A percentile compares a stretch with the other conserved stretches of the same genome.
Conservation (phyloP, 2,797 vertebrate species). For the Capromys pilorides region DNA sequence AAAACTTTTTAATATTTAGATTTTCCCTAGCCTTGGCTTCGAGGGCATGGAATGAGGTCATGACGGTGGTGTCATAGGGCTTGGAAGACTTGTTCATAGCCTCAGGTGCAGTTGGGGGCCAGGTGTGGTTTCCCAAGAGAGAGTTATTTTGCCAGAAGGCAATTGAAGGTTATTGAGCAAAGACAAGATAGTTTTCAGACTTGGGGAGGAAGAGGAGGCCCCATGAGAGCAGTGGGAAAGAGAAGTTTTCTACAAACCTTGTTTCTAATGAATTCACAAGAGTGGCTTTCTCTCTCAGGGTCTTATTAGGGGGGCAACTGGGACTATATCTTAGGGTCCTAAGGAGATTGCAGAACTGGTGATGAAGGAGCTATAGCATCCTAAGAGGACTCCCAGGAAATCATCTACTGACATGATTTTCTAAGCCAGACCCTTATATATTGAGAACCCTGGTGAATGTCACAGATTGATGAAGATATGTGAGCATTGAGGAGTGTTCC, state of each 20-base stretch:
- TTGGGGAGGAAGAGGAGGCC: not conserved
- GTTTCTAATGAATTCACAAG: not conserved
- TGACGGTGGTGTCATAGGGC: not conserved
- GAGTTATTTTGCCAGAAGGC: not conserved
- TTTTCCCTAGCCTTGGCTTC: not conserved
- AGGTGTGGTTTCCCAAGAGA: not conserved
- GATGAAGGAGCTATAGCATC: not conserved
- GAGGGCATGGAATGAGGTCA: not conserved
- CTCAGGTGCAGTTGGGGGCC: not conserved
- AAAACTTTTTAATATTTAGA: not conserved
- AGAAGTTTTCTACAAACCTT: not conserved
- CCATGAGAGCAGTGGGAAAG: not conserved
- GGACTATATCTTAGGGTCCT: not conserved
- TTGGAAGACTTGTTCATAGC: not conserved
- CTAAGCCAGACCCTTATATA: not conserved
- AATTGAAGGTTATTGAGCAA: not conserved
- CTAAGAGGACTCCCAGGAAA: not conserved
- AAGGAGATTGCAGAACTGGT: not conserved
- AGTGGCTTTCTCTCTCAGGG: not conserved
- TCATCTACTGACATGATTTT: not conserved
- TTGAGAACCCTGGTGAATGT: not conserved
- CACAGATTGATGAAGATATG: not conserved
- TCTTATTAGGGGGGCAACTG: slow-evolving; percentile 14
- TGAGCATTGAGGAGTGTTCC: not conserved
- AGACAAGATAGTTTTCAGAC: not conserved